Conservation (phyloP, 1,140 invertebrate species). For the Drosophila pandora region DNA sequence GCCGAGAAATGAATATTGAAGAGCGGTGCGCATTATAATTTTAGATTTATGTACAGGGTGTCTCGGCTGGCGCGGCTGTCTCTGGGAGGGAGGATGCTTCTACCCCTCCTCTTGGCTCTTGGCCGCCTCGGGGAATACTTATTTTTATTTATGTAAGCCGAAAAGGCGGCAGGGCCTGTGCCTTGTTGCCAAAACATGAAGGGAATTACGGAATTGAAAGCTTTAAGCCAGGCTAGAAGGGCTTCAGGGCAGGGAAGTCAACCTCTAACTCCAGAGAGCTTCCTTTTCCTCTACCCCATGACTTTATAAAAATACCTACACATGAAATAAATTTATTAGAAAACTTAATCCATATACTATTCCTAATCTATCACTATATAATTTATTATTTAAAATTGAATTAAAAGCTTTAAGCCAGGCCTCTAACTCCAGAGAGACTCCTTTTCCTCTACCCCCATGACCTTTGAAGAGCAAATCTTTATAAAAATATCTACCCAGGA, state of each 20-base stretch:
- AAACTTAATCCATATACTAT: no score
- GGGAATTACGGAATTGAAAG: constrained; percentile 56
- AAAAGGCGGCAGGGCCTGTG: constrained; percentile 26
- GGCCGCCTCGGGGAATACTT: constrained; percentile 40
- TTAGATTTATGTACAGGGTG: constrained; percentile 80
- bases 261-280: no score
- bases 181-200: constrained; percentile 12
- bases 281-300: no score
- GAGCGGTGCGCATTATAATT: constrained; percentile 64
- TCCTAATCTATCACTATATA: no score
- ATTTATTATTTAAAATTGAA: no score
- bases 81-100: constrained; percentile 8
- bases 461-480: no score
- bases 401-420: constrained; percentile 22
- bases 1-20: constrained; percentile 53
- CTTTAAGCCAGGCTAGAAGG: constrained; percentile 30
- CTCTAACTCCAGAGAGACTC: no score
- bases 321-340: no score
- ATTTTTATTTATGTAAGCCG: constrained; percentile 50
- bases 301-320: no score
- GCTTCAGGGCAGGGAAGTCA: constrained; percentile 1
- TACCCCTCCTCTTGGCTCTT: neutral
- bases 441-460: no score
- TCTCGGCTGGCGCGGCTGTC: constrained; percentile 5
- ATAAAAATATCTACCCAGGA: no score